Base-by-base conservation (phyloP, 2,113 vertebrate genomes). In the Motacilla alba region DNA sequence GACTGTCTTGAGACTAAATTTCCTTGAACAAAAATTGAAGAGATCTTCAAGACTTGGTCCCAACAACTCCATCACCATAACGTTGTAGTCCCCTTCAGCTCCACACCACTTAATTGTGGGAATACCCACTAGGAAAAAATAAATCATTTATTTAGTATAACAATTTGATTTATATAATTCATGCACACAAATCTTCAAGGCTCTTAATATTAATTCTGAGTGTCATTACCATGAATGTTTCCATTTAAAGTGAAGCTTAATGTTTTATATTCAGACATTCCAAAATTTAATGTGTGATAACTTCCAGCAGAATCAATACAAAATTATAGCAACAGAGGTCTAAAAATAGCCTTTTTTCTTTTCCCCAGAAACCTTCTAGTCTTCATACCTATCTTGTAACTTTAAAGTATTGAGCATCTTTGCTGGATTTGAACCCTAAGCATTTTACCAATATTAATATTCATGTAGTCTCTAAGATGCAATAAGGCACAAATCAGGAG, bases 1-100 rank as follows among this genome's bases (percentile, higher is more conserved):
- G 43, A 99, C 99, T 2, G 99, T 99, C 97, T 99, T 99, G 80
- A 99, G 98, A 95, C 99, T 99, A 97, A 99, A 99, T 90, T 99
- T 99, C 52, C 99, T 98, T 17, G 99, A 99, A 96, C 99, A 99
- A 94, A 99, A 99, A 97, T 99, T 99, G 97, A 99, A 99, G 87
- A 99, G 98, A 83, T 99, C 99, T 92, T 99, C 99, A 77, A 99
- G 98, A 97, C 99, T 99, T 4, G 99, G 99, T 39, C 99, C 99
- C 96, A 99, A 92, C 66, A 99, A 97, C 96, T 99, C 99, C 99
- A 99, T 99, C 92, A 99, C 99, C 99, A 99, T 99, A 94, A 99
- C 99, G 0, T 99, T 99, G 97, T 99, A 99, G 96, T 99, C 99
- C 2, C 99, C 99, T 97, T 99, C 99, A 7, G 99, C 99, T 50